Conservation (phyloP, 2,797 vertebrate genomes). For the Chelonia mydas region DNA sequence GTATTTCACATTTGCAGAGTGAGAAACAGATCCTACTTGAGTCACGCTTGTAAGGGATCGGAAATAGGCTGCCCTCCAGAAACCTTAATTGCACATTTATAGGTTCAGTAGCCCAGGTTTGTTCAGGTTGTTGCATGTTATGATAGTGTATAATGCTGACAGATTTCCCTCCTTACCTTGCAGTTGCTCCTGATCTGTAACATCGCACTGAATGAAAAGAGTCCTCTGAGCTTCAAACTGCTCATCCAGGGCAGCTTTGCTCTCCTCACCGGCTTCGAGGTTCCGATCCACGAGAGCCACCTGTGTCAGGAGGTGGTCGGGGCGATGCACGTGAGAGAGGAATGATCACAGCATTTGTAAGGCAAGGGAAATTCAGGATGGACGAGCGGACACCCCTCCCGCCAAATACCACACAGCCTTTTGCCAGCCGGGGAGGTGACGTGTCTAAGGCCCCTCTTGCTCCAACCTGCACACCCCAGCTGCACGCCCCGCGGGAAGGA, state of each 20-base stretch:
- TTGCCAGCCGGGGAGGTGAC: no score
- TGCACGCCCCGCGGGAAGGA: neutral
- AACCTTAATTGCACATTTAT: neutral
- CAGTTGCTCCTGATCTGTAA: slow-evolving; percentile 87
- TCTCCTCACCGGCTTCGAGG: slow-evolving; percentile 82
- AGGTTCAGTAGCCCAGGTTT: neutral
- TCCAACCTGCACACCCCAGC: neutral
- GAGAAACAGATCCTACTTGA: neutral
- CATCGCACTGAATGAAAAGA: slow-evolving; percentile 91
- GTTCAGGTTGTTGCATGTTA: slow-evolving; percentile 7
- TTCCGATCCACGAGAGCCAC: slow-evolving; percentile 92
- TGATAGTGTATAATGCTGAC: neutral
- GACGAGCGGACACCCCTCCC: no score
- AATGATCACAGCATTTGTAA: neutral
- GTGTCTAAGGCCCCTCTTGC: no score
- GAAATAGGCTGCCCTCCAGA: neutral
- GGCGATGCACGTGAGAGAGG: neutral
- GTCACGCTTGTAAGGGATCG: neutral
- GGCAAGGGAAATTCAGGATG: neutral
- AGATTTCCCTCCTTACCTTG: slow-evolving; percentile 81
- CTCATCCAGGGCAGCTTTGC: slow-evolving; percentile 86
- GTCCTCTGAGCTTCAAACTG: slow-evolving; percentile 88
- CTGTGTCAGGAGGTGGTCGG: slow-evolving; percentile 69
- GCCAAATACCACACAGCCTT: neutral
- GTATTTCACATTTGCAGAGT: neutral